Base-by-base conservation (phyloP, 1,140 invertebrate species). In the Aphelinus atriplicis region DNA sequence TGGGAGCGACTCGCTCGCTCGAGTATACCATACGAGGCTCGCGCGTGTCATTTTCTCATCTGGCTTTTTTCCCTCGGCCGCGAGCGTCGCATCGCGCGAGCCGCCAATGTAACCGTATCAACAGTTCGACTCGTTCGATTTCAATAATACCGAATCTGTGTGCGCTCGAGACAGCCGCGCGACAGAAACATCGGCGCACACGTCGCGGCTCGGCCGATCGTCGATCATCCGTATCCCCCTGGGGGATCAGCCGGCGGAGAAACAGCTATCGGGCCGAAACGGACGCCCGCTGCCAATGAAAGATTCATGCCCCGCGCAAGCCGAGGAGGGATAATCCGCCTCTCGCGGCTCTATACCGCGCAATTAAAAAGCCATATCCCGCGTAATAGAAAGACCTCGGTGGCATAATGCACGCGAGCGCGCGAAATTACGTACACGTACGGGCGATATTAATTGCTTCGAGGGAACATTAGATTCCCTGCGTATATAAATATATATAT, bases 331-430 rank as follows among this genome's bases (percentile, higher is more conserved):
- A 26, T 26, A 26, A 26, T 26, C 26, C 26, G 26, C 26, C 26
- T 26, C 26, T 26, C 26, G 26, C 26, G 26, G 26, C 26, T 26
- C 26, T 26, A 26, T 26, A 26, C 42, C 45, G 63, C 47, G 58
- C 65, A 74, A 74, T 74, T 74, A 74, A 69, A 74, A 74, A 63
- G 72, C 58, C 65, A 74, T 26, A 26, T 74, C 65, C 57, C 72
- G 65, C 65, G 26, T 67, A 73, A 73, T 73, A 62, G 64, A 61
- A 73, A 67, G 58, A 43, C 43, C 55, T 4, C 63, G 43, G 53
- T 67, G 63, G 71, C 42, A 67, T 51, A 46, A 71, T 64, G 45
- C 7, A 61, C n/a, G 61, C 53, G 26, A 26, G 51, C 51, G 71
- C 56, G 7, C 45, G 48, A 46, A 61, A 61, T 61, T 61, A 61